Conservation (phyloP, 2,113 vertebrate genomes). For the Prionailurus bengalensis region DNA sequence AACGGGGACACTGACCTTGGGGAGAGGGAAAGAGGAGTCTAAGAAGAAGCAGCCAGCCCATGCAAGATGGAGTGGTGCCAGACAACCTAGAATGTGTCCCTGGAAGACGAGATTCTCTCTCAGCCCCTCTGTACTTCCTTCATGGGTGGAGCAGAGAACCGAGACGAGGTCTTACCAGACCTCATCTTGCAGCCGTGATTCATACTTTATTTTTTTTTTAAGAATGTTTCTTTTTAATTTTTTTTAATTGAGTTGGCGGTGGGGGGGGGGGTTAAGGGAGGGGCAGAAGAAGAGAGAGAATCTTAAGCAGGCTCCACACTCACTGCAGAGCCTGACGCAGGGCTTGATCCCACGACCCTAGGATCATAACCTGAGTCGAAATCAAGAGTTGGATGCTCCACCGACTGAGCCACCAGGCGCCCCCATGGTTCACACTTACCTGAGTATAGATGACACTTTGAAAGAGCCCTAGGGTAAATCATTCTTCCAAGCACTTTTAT, state of each 20-base stretch:
- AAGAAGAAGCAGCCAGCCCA: background rate
- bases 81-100: background rate
- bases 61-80: background rate
- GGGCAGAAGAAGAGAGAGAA: too few species aligned
- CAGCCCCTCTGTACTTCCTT: background rate
- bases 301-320: too few species aligned
- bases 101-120: background rate
- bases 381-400: too few species aligned
- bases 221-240: too few species aligned
- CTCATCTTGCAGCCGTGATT: background rate
- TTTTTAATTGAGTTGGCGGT: too few species aligned
- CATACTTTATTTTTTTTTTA: background rate
- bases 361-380: too few species aligned
- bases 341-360: too few species aligned
- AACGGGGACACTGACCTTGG: background rate
- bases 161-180: background rate
- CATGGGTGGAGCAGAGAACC: background rate
- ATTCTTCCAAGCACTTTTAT: background rate
- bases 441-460: background rate
- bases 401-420: too few species aligned
- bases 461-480: background rate
- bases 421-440: too few species aligned
- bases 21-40: background rate
- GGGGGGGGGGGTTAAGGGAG: too few species aligned
- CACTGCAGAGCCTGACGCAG: too few species aligned